Base-by-base conservation (phyloP, 1,140 invertebrate genomes). In the Vanessa tameamea region DNA sequence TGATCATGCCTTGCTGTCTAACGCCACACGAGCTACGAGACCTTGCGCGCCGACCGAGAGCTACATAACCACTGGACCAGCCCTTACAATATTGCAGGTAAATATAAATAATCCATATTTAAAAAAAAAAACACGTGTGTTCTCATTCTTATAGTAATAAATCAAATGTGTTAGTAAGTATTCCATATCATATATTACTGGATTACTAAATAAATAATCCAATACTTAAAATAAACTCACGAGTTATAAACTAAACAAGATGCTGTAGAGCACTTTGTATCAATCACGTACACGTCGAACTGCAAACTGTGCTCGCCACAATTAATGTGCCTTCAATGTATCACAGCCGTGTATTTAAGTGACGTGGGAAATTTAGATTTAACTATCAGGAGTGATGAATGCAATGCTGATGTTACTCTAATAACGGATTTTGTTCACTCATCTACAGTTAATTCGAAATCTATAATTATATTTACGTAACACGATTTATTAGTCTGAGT, bases 31-130 rank as follows among this genome's bases (percentile, higher is more conserved):
- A 65, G 94, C 95, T 26, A 96, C 96, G 0, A 90, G 96, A 43
- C 96, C 96, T 0, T 97, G 96, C 79, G 95, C 95, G 8, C 93
- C 96, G 1, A 92, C 94, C 0, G 96, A 97, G 83, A 97, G 96
- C 86, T 97, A 97, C 91, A 95, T 97, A 3, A 97, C 96, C 1
- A 94, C 94, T 2, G 95, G 95, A 9, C 93, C 95, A 11, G 95
- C 96, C 72, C 89, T 97, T 26, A 97, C 96, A 3, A 94, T 97
- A 50, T 94, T 96, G 77, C 94, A 94, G 87, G 92, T 93, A 83
- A 83, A 50, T 31, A 26, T 13, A n/a, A 26, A 7, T 13, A 43
- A 9, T 0, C 37, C 37, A 43, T 9, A 43, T 9, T 43, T 43
- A 6, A 43, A 43, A 43, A 43, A 31, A 31, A 31, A 31, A 31